Evolutionary conservation across 1,140 invertebrate species (phyloP), one percentile per base, ranked within the genome.

Genomic region (Drosophila tani): DNA sequence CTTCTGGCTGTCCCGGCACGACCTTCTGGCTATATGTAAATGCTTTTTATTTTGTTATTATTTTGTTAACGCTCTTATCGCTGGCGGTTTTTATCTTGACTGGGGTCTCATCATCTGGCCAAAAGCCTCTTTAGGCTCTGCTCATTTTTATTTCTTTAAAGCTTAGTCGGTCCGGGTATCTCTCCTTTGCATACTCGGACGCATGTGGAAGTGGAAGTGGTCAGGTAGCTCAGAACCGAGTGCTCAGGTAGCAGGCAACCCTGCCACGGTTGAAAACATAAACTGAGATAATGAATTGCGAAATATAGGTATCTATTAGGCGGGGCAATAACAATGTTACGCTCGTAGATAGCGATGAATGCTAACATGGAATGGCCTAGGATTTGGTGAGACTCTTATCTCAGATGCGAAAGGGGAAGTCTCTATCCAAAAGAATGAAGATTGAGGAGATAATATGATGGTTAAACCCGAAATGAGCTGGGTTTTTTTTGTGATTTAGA

Each of bases 31-130:
- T 79, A 65, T 79, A 86, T 86, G 82, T 87, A 86, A 86, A 86
- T 87, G 82, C 63, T 83, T 88, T 86, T 86, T 86, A 86, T 86
- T 87, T 63, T 82, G 83, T 87, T 86, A 87, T 86, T 86, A 87
- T 87, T 87, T 87, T 73, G 83, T 75, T 87, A 88, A 76, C 84
- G 71, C 84, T 88, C 60, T 81, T 88, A 88, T 88, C 84, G 86
- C 45, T 58, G 38, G 46, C 55, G 58, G 56, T 70, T 81, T 84
- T 81, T 81, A 70, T 73, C 79, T 77, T 35, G 76, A 65, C 59
- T 69, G 49, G 41, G 79, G 75, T 63, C 68, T 79, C 82, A 86
- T 82, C 82, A 62, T 64, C 75, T 59, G 41, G 55, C 49, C 49
- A 45, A 78, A 77, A 78, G 75, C 75, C 75, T 84, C 81, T 87